Base-by-base conservation (phyloP, 2,113 vertebrate species). In the Corapipo altera region DNA sequence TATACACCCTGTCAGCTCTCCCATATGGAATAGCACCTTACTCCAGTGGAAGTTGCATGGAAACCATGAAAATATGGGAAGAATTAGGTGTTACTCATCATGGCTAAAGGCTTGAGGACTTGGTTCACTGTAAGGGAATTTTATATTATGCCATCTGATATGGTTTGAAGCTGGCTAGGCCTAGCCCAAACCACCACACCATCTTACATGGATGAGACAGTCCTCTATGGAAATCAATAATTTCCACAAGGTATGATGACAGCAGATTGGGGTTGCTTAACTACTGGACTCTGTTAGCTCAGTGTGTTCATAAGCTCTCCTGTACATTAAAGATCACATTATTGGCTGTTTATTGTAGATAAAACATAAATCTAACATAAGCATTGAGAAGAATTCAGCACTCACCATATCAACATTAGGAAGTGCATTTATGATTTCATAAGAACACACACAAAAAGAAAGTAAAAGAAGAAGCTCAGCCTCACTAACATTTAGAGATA, bases 401-500 rank as follows among this genome's bases (percentile, higher is more conserved):
- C 49, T 85, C 83, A 91, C 79, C 76, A 33, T 91, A 94, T 88
- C 95, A 96, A 94, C 87, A 96, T 92, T 91, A 96, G 93, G 96
- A 98, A 97, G 82, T 89, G 43, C 87, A 74, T 96, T 97, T 97
- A 82, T 91, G 96, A 96, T 97, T 97, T 97, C 85, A 91, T 84
- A 94, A 15, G 93, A 96, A 82, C 37, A 88, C 14, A 86, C 55
- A 87, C 39, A 44, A 44, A 91, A 88, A 89, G 41, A 93, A 96
- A 96, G 81, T 59, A 80, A 88, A 92, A 96, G 91, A 92, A 96
- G 91, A 58, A 94, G 35, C 81, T 89, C 78, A 89, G 81, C 54
- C 95, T 96, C 93, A 78, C 93, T 97, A 98, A 97, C 95, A 95
- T 97, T 97, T 97, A 97, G 91, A 96, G 85, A 96, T 92, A 96